phyloP scores from a whole-genome alignment of 1,140 invertebrate genomes.

The Drosophila sucinea region DNA sequence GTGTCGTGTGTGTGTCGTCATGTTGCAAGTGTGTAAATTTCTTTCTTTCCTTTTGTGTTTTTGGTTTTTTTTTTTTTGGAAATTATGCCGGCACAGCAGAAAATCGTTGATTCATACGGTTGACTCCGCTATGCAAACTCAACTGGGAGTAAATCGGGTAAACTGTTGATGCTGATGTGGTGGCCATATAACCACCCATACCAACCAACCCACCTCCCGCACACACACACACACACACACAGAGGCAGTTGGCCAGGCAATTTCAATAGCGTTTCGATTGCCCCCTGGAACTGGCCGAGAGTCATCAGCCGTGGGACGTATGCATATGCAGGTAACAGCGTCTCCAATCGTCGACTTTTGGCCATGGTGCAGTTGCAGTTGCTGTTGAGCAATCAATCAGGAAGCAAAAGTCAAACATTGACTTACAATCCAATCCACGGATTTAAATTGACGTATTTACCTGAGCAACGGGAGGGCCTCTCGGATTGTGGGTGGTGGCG shows the following conservation, averaged over 20 bases:
- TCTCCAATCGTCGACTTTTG: constrained; percentile 33
- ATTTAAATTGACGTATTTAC: constrained; percentile 82
- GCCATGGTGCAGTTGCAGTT: constrained; percentile 54
- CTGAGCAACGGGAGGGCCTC: constrained; percentile 51
- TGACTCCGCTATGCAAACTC: constrained; percentile 76
- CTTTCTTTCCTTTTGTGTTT: background rate
- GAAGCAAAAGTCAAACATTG: constrained; percentile 83
- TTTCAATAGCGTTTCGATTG: constrained; percentile 1
- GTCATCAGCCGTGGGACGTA: constrained; percentile 73
- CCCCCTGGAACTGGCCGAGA: constrained; percentile 59
- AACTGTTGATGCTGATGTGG: constrained; percentile 72
- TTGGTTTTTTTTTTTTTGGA: constrained; percentile 41
- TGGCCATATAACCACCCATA: constrained; percentile 17
- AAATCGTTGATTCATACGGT: constrained; percentile 80
- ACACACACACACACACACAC: too few species aligned
- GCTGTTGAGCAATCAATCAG: constrained; percentile 83
- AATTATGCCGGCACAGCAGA: constrained; percentile 74
- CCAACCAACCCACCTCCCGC: constrained; percentile 14
- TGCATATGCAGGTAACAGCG: constrained; percentile 70
- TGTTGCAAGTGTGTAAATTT: constrained; percentile 39
- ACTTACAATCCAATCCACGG: constrained; percentile 82
- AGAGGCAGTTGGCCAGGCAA: constrained; percentile 10
- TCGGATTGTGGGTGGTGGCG: constrained; percentile 10
- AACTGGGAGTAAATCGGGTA: constrained; percentile 77
- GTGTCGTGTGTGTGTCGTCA: background rate